Percentiles rank a stretch among this genome's conserved stretches.
These are phyloP conservation scores for Papilio glaucus DNA, from an alignment of 1,140 invertebrate species.

Conservation along the genomic window DNA sequence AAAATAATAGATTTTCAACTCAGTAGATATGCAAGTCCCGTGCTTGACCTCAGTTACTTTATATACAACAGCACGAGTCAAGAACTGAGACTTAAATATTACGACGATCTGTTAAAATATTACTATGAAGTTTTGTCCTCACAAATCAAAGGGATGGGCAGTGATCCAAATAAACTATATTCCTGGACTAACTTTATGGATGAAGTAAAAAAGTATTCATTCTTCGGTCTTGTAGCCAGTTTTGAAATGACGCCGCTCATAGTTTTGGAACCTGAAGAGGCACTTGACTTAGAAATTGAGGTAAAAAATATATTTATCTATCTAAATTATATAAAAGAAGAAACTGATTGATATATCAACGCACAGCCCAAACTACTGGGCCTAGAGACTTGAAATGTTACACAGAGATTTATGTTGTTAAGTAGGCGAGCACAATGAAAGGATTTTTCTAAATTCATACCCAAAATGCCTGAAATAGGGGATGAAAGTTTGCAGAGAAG, in stretches of 20 bases:
- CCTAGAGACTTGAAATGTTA: too few relatives aligned
- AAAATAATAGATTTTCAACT: constrained; percentile 89
- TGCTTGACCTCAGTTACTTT: constrained; percentile 86
- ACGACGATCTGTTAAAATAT: constrained; percentile 82
- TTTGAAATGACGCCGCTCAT: constrained; percentile 86
- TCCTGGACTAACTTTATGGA: constrained; percentile 79
- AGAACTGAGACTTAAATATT: constrained; percentile 83
- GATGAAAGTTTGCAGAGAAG: too few relatives aligned
- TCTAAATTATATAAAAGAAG: too few relatives aligned
- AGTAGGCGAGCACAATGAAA: too few relatives aligned
- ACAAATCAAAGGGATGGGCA: constrained; percentile 84
- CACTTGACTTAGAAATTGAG: constrained; percentile 85
- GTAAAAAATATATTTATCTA: constrained; percentile 45
- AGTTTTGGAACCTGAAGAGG: constrained; percentile 84
- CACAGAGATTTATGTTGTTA: too few relatives aligned
- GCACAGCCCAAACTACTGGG: too few relatives aligned
- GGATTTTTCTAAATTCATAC: too few relatives aligned
- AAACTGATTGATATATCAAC: too few relatives aligned
- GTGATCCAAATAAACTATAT: constrained; percentile 85
- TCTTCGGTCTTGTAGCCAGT: constrained; percentile 85
- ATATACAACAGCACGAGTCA: constrained; percentile 86
- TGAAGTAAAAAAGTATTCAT: constrained; percentile 85
- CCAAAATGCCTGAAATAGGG: too few relatives aligned
- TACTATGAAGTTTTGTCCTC: constrained; percentile 84
- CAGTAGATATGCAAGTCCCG: constrained; percentile 84